phyloP scores from a whole-genome alignment of 2,797 vertebrate species.

The Zalophus californianus region DNA sequence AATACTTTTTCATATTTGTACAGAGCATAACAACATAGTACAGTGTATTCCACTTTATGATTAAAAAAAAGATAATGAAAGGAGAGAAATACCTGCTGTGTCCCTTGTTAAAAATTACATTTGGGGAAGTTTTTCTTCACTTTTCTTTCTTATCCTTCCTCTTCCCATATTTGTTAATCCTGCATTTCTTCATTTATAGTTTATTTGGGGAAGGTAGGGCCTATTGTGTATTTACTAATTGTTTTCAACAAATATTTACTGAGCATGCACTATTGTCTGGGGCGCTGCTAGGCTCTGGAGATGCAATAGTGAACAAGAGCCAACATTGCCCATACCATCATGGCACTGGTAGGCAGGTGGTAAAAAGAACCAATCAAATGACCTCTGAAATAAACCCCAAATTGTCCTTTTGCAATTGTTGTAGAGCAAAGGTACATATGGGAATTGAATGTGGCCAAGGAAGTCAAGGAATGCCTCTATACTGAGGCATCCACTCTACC shows the following conservation, averaged over 20 bases:
- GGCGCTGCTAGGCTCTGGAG: background rate
- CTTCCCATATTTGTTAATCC: background rate
- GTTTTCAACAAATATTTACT: background rate
- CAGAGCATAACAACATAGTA: background rate
- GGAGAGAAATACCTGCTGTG: background rate
- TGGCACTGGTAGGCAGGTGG: background rate
- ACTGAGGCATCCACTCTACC: background rate
- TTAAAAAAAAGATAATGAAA: background rate
- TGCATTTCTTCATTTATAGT: constrained; percentile 3
- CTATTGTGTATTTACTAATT: background rate
- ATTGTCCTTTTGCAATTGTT: background rate
- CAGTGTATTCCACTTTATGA: background rate
- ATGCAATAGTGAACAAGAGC: background rate
- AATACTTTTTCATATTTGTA: background rate
- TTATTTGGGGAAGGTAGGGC: background rate
- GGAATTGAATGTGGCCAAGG: background rate
- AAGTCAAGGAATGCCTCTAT: background rate
- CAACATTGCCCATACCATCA: fast-evolving
- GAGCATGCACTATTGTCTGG: background rate
- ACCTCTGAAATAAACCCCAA: background rate
- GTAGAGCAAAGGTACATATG: background rate
- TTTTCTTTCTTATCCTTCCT: background rate
- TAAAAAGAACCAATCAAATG: background rate
- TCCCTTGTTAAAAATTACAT: background rate
- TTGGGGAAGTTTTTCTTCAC: background rate